A percentile compares a stretch with the other conserved stretches of the same genome.
Conservation (phyloP, 2,797 vertebrate species). For the Brachyrhaphis roseni region DNA sequence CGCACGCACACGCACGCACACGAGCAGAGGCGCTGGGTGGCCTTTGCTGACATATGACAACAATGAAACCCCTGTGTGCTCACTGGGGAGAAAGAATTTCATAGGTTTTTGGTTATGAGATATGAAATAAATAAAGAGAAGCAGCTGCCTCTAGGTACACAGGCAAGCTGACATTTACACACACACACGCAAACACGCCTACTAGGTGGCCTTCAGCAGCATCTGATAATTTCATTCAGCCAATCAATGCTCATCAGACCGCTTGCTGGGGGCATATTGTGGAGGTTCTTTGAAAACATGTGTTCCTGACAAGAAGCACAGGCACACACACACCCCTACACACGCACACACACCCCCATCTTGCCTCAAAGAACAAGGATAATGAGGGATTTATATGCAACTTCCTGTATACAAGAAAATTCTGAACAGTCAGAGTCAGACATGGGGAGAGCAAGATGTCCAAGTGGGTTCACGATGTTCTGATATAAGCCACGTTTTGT, state of each 20-base stretch:
- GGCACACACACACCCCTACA: conserved; percentile 16
- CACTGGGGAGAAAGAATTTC: background rate
- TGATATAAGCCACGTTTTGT: conserved; percentile 20
- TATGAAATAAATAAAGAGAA: background rate
- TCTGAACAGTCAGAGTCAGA: conserved; percentile 27
- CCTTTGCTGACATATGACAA: conserved; percentile 19
- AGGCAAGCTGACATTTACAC: conserved; percentile 16
- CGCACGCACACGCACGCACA: background rate
- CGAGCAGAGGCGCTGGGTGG: conserved; percentile 12
- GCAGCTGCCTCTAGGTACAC: conserved; percentile 13
- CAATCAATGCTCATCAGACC: conserved; percentile 69
- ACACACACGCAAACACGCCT: background rate
- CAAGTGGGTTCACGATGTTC: conserved; percentile 41
- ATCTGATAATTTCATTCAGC: conserved; percentile 79
- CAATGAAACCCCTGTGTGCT: background rate
- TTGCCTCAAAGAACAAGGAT: conserved; percentile 54
- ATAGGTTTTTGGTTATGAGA: conserved; percentile 1
- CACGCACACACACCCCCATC: too few relatives aligned
- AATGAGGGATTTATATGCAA: conserved; percentile 72
- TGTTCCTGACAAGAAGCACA: conserved; percentile 54
- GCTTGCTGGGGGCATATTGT: conserved; percentile 27
- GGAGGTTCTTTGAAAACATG: conserved; percentile 50
- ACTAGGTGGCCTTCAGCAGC: conserved; percentile 65
- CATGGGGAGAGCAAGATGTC: conserved; percentile 46
- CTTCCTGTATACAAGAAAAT: conserved; percentile 51